Conservation (phyloP, 2,888 invertebrate species). For the Lacanobia oleracea region DNA sequence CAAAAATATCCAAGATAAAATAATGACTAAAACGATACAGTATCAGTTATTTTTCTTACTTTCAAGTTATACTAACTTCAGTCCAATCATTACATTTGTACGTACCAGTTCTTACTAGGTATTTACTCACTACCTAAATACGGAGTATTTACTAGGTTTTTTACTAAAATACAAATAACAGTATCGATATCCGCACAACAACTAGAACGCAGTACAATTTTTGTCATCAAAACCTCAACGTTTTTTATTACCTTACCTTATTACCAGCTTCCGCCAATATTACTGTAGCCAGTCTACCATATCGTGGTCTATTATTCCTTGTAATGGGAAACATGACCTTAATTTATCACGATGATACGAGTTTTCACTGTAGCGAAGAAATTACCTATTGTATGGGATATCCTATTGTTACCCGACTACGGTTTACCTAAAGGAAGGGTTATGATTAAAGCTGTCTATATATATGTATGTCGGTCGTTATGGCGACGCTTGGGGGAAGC, state of each 20-base stretch:
- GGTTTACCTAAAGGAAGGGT: not conserved
- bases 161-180: conserved; percentile 7
- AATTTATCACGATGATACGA: conserved; percentile 35
- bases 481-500: too few relatives aligned
- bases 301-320: conserved; percentile 2
- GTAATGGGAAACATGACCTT: conserved; percentile 33
- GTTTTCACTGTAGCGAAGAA: conserved; percentile 42
- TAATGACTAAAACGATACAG: too few relatives aligned
- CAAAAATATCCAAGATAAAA: not conserved
- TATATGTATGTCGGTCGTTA: too few relatives aligned
- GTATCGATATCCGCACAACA: conserved; percentile 4
- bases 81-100: not conserved
- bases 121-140: not conserved
- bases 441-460: too few relatives aligned
- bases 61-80: not conserved
- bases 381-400: conserved; percentile 43
- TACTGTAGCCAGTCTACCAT: conserved; percentile 16
- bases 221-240: conserved; percentile 19
- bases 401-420: not conserved
- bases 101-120: not conserved
- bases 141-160: not conserved
- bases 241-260: conserved; percentile 19
- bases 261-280: conserved; percentile 30
- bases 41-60: not conserved
- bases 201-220: conserved; percentile 18